A percentile compares a stretch with the other conserved stretches of the same genome.
Conservation (phyloP, 2,113 vertebrate species). For the Coptodon bakossiorum region DNA sequence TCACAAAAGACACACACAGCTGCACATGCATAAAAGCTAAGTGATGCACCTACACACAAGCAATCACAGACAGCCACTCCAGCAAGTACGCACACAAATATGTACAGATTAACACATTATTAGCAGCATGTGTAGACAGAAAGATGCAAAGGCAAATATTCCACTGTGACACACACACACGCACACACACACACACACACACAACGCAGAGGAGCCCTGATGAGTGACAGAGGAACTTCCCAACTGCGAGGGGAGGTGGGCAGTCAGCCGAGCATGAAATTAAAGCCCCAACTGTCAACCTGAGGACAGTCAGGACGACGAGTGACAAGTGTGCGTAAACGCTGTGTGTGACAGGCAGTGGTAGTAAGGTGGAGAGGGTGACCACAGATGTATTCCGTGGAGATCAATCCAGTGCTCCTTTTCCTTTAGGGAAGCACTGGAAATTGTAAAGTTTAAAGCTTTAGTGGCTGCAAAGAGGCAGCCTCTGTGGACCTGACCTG, state of each 20-base stretch:
- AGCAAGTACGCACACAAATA: background rate
- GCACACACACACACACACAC: background rate
- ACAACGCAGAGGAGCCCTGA: background rate
- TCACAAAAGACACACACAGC: background rate
- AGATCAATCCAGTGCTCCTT: background rate
- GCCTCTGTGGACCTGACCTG: background rate
- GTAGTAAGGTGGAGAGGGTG: background rate
- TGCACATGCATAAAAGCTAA: background rate
- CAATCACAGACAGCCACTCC: background rate
- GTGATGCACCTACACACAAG: background rate
- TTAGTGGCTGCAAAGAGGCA: background rate
- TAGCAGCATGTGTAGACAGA: background rate
- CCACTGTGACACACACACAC: background rate
- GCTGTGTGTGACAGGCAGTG: background rate
- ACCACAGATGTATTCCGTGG: background rate
- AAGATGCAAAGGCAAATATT: background rate
- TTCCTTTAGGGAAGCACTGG: background rate
- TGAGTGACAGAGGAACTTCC: constrained; percentile 52
- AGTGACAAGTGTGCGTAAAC: background rate
- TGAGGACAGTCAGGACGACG: constrained; percentile 3
- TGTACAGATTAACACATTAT: background rate
- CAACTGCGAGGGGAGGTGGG: background rate
- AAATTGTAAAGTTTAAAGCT: background rate
- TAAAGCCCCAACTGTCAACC: constrained; percentile 58
- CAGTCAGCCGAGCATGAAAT: constrained; percentile 65